These are phyloP conservation scores for Leptobrachium leishanense DNA, from an alignment of 2,113 vertebrate genomes.

Conservation along the genomic window DNA sequence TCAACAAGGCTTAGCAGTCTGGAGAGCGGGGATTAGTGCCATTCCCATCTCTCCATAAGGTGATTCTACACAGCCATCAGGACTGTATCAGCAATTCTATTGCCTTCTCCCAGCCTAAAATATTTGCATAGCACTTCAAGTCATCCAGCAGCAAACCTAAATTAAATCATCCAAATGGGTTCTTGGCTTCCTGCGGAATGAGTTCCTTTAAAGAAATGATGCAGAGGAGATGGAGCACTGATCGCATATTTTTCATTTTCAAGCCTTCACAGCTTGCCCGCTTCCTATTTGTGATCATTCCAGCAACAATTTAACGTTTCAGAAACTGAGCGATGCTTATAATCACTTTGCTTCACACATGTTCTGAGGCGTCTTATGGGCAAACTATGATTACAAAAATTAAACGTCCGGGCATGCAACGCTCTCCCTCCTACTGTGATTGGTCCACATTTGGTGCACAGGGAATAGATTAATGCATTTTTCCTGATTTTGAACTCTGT, in stretches of 20 bases:
- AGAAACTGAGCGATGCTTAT: constrained; percentile 10
- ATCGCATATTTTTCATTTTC: not conserved
- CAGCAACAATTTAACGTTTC: constrained; percentile 22
- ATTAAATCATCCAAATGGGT: constrained; percentile 35
- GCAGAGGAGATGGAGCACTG: constrained; percentile 4
- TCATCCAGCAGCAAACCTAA: constrained; percentile 30
- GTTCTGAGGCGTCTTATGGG: not conserved
- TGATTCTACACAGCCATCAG: constrained; percentile 29
- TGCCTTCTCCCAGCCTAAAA: constrained; percentile 8
- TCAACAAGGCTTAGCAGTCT: constrained; percentile 26
- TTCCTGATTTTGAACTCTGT: too few relatives aligned
- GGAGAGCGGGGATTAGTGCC: constrained; percentile 19
- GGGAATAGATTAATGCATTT: too few relatives aligned
- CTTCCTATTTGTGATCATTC: constrained; percentile 22
- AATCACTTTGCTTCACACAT: not conserved
- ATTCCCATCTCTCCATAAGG: constrained; percentile 31
- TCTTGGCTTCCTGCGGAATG: constrained; percentile 26
- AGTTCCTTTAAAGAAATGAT: constrained; percentile 41
- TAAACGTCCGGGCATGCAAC: not conserved
- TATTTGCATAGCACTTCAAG: constrained; percentile 34
- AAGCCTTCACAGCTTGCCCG: constrained; percentile 18
- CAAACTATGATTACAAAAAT: constrained; percentile 6
- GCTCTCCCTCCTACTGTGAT: too few relatives aligned
- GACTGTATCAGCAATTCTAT: constrained; percentile 20
- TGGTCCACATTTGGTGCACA: too few relatives aligned